Evolutionary conservation across 2,888 invertebrate species (phyloP).

Genomic region (Romanomermis culicivorax): DNA sequence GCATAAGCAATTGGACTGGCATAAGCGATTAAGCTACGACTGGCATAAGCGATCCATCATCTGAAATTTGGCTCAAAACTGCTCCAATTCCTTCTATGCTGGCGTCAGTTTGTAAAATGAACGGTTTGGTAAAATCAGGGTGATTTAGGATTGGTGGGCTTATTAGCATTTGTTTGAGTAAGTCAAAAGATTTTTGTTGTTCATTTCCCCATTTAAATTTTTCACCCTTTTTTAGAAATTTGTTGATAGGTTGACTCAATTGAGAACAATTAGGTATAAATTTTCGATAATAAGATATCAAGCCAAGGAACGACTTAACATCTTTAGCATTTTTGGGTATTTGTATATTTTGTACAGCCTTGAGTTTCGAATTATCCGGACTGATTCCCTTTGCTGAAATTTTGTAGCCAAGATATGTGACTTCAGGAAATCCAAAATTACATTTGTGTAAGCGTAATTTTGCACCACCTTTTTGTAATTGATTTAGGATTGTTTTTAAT

Average conservation of each 20-base stretch:
- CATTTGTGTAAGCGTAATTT: background rate
- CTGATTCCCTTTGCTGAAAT: background rate
- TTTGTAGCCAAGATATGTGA: background rate
- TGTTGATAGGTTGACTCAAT: background rate
- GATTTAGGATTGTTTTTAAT: background rate
- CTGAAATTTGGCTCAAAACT: background rate
- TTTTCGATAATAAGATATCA: background rate
- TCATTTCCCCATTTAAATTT: background rate
- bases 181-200: background rate
- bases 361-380: background rate
- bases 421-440: background rate
- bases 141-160: background rate
- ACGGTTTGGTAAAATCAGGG: background rate
- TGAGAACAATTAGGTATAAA: background rate
- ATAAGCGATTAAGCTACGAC: too few relatives aligned
- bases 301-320: background rate
- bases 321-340: background rate
- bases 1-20: background rate
- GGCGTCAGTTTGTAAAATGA: background rate
- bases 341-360: background rate
- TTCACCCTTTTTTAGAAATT: background rate
- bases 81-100: background rate
- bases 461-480: background rate
- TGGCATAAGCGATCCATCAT: conserved; percentile 1
- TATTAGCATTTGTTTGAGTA: background rate